Percentiles rank a stretch among this genome's conserved stretches.
phyloP scores from a whole-genome alignment of 2,888 invertebrate genomes.

The Rapana venosa region DNA sequence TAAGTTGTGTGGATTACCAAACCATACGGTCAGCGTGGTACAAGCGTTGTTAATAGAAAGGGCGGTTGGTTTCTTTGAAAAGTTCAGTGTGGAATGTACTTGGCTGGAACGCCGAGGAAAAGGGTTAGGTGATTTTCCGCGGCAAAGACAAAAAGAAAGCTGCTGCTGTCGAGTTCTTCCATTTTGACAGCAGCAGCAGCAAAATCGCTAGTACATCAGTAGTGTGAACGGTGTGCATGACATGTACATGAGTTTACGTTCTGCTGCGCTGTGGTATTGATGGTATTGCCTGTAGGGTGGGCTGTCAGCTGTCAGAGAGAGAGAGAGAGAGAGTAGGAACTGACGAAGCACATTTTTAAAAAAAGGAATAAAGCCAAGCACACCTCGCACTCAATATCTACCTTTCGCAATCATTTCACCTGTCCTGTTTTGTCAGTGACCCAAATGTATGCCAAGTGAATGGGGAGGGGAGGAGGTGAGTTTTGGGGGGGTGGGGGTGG shows the following conservation, averaged over 20 bases:
- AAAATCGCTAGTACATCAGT: not conserved
- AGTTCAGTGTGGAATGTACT: too few relatives aligned
- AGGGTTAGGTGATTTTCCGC: not conserved
- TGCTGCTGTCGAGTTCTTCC: not conserved
- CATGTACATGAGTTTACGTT: not conserved
- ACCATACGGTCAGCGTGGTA: too few relatives aligned
- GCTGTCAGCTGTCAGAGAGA: not conserved
- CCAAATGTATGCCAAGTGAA: not conserved
- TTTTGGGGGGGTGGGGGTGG: not conserved
- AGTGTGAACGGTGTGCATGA: not conserved
- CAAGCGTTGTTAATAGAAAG: too few relatives aligned
- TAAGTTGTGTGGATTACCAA: too few relatives aligned
- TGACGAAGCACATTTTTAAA: too few relatives aligned
- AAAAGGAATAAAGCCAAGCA: too few relatives aligned
- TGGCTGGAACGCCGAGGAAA: not conserved
- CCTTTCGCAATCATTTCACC: not conserved
- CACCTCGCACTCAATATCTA: not conserved
- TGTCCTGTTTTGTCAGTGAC: not conserved
- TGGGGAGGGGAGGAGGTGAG: not conserved
- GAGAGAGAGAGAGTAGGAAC: not conserved
- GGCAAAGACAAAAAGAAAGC: not conserved
- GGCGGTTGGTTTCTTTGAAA: too few relatives aligned
- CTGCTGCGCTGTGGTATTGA: not conserved
- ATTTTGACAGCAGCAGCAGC: not conserved
- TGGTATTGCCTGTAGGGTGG: too few relatives aligned